phyloP scores from a whole-genome alignment of 1,140 invertebrate species.

The Drosophila paulistorum region DNA sequence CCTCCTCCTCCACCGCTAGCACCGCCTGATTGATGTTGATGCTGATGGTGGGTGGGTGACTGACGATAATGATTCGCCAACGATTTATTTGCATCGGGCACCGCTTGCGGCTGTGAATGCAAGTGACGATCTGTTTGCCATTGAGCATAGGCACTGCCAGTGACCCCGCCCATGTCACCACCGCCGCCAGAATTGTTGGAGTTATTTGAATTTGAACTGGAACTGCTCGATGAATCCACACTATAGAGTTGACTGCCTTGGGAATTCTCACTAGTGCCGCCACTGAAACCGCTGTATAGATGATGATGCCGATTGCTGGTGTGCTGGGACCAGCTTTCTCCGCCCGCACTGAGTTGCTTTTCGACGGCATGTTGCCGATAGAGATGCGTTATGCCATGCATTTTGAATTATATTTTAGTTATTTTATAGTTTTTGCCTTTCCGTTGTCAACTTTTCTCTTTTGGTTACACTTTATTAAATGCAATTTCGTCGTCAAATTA shows the following conservation, averaged over 20 bases:
- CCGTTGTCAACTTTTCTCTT: conserved; percentile 8
- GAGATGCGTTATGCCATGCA: conserved; percentile 82
- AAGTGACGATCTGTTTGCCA: conserved; percentile 70
- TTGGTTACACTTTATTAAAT: conserved; percentile 61
- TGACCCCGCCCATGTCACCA: conserved; percentile 53
- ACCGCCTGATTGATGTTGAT: conserved; percentile 4
- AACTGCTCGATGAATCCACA: conserved; percentile 72
- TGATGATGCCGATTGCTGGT: conserved; percentile 31
- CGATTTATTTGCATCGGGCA: conserved; percentile 74
- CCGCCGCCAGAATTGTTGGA: conserved; percentile 39
- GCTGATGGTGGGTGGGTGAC: conserved; percentile 59
- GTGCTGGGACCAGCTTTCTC: conserved; percentile 72
- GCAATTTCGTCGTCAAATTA: conserved; percentile 37
- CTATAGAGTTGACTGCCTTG: conserved; percentile 60
- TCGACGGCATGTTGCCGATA: conserved; percentile 82
- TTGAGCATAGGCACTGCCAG: conserved; percentile 68
- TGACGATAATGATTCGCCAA: conserved; percentile 71
- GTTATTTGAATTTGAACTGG: conserved; percentile 72
- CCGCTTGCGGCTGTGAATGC: conserved; percentile 74
- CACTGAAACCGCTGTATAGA: conserved; percentile 41
- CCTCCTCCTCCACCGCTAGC: neutral
- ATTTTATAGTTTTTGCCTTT: neutral
- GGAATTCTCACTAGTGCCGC: conserved; percentile 45
- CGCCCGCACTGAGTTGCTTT: conserved; percentile 70
- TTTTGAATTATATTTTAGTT: conserved; percentile 33